Base-by-base conservation (phyloP, 2,797 vertebrate species). In the Trematomus bernacchii region DNA sequence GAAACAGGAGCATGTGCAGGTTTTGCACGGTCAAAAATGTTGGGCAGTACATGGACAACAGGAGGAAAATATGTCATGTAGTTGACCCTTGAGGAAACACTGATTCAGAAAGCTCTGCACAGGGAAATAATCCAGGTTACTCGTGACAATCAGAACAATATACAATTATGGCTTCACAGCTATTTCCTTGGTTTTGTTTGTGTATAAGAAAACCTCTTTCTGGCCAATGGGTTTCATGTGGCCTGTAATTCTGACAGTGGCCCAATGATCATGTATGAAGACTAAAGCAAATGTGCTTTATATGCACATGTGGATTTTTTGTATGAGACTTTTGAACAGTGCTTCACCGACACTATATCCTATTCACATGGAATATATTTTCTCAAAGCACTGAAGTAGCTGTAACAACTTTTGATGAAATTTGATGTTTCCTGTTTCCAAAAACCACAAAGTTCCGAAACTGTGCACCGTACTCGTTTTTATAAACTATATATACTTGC, bases 381-480 rank as follows among this genome's bases (percentile, higher is more conserved):
- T 52, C 30, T n/a, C 9, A 42, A 15, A 58, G 30, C 21, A 4
- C 10, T 72, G 60, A 52, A 64, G 73, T 46, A 77, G 66, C 69
- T 4, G 16, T 55, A 65, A 73, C 71, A 74, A 57, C 30, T 42
- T 37, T 65, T 48, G 67, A 67, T 71, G 75, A 64, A 77, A 79
- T 85, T 53, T 52, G 44, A 71, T 62, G 37, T 73, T 85, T 87
- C 61, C 70, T 73, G 50, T 27, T 27, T 81, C 72, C 61, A 76
- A 71, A 84, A 68, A 57, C 68, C 44, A 19, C 83, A 85, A 54
- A 73, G 52, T 10, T 46, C 46, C 68, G 27, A 70, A 82, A 80
- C 50, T 57, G 66, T 66, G 82, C 44, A 21, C 43, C 23, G 9
- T 52, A 33, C 55, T 37, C 57, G n/a, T 88, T 83, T 86, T 68